These are phyloP conservation scores for Chlorocebus sabaeus DNA, from an alignment of 2,113 vertebrate species.

Conservation along the genomic window DNA sequence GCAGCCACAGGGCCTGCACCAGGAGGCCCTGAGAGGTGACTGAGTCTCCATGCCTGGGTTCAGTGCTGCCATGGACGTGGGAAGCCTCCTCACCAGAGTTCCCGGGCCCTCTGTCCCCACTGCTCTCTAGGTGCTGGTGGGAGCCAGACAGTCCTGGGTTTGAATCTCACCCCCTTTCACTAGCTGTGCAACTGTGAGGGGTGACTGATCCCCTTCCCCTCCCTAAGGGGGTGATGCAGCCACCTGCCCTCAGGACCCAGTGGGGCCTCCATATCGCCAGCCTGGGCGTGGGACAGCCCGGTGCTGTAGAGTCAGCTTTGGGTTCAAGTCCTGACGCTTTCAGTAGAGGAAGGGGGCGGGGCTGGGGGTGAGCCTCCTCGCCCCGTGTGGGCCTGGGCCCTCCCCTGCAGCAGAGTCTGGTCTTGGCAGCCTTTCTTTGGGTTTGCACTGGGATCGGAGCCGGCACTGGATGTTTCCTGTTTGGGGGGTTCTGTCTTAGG, in stretches of 20 bases:
- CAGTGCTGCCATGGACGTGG: fast-evolving
- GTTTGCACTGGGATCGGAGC: not conserved
- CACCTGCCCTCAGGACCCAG: not conserved
- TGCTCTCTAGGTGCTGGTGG: not conserved
- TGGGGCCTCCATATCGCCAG: fast-evolving
- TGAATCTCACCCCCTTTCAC: not conserved
- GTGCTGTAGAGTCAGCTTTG: not conserved
- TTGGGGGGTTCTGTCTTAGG: fast-evolving
- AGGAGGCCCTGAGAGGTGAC: not conserved
- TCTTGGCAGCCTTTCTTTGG: not conserved
- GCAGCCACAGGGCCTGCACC: fast-evolving
- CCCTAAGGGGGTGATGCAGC: fast-evolving
- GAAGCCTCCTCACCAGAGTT: not conserved
- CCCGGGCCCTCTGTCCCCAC: not conserved
- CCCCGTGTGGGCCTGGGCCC: not conserved
- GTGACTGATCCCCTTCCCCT: not conserved
- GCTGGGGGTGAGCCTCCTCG: too few relatives aligned
- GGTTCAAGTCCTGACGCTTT: not conserved
- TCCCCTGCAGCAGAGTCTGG: not conserved
- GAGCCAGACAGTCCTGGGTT: not conserved
- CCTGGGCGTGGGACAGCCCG: not conserved
- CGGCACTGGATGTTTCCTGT: not conserved
- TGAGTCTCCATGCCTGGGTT: fast-evolving
- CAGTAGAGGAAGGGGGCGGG: too few relatives aligned
- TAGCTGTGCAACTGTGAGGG: not conserved